Evolutionary conservation across 2,113 vertebrate genomes (phyloP), one percentile per base, ranked within the genome.

Genomic region (Catharus bicknelli): DNA sequence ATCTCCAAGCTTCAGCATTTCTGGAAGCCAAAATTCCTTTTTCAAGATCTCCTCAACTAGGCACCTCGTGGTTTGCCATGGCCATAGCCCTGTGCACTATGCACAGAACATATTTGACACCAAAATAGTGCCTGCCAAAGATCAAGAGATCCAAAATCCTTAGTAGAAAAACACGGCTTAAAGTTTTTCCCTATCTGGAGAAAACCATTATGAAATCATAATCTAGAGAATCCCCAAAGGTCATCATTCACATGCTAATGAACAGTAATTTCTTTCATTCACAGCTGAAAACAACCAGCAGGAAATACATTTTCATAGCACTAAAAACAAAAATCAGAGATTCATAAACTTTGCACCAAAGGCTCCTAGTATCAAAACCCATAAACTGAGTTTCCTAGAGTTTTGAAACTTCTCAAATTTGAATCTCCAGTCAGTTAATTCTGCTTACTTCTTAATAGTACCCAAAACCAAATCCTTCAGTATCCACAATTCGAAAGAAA

Each of bases 161-260:
- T 61, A 45, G 27, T 0, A 13, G 9, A 68, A 13, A n/a, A 73
- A 80, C 6, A 18, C 1, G 13, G 9, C 6, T 59, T 51, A 21
- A 27, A 45, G 32, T 68, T 64, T 43, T 8, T 11, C 19, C 58
- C 9, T 48, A 22, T 64, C 36, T 67, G 11, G 43, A 26, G 16
- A 80, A 66, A 89, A 23, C 10, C 16, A 9, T 55, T 42, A 77
- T 4, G 19, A 90, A 81, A 50, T 58, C 32, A 51, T 30, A 81
- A 45, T 26, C 45, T 64, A 86, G 19, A 83, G 38, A 83, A 67
- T 23, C 6, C 50, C 27, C 48, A 78, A 32, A 68, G 21, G 15
- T 45, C 73, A 18, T 86, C n/a, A 30, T 8, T 70, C 53, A n/a
- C 17, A 21, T 29, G 16, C 8, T 88, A 72, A 55, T 3, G 1